These are phyloP conservation scores for Coelogynopora nodosa DNA, from an alignment of 2,888 invertebrate species.

Conservation along the genomic window DNA sequence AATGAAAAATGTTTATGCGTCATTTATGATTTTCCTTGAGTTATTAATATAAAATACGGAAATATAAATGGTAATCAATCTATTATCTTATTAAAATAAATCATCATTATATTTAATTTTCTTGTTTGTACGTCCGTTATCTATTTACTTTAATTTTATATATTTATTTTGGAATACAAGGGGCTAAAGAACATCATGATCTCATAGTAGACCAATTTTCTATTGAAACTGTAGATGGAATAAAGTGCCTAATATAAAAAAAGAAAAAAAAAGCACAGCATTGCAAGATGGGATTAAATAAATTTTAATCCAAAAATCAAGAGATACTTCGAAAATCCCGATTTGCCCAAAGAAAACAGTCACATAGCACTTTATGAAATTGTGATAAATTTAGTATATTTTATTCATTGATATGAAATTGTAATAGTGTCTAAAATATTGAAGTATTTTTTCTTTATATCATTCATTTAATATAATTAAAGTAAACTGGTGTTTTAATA, in stretches of 20 bases:
- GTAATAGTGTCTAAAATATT: no score
- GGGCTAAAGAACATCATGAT: conserved; percentile 9
- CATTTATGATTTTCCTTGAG: background rate
- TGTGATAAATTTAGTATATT: no score
- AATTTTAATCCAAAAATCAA: conserved; percentile 34
- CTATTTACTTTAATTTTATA: background rate
- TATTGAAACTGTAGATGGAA: conserved; percentile 26
- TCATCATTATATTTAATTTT: conserved; percentile 13
- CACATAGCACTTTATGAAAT: conserved; percentile 29
- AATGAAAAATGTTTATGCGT: background rate
- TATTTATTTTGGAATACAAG: conserved; percentile 18
- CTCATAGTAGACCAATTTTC: conserved; percentile 32
- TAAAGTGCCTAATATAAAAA: conserved; percentile 9
- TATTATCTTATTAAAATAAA: conserved; percentile 15
- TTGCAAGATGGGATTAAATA: conserved; percentile 21
- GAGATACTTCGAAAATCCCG: conserved; percentile 30
- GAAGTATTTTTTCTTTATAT: no score
- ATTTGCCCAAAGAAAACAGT: background rate
- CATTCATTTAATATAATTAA: no score
- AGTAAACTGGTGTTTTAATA: no score
- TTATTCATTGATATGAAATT: no score
- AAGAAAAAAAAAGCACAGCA: conserved; percentile 8
- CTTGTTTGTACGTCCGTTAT: background rate
- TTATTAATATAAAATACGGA: background rate
- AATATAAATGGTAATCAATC: conserved; percentile 1